These are phyloP conservation scores for Petrocephalus schoutedeni DNA, from an alignment of 2,797 vertebrate species.

Conservation along the genomic window DNA sequence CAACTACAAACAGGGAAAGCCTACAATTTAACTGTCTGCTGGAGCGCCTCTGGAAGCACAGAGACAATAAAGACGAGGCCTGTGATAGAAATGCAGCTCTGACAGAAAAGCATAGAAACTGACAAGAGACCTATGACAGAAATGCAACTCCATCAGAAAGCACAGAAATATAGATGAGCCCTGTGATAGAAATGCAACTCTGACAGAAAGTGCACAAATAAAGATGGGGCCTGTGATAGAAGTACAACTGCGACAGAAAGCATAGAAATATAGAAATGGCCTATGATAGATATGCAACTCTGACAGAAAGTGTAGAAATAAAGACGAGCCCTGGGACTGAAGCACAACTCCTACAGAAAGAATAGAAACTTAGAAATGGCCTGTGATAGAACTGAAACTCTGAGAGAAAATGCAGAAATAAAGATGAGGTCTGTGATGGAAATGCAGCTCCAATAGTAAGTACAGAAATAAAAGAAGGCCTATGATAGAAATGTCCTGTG, in stretches of 20 bases:
- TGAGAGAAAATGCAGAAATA: not conserved
- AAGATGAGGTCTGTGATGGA: not conserved
- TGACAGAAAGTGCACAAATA: not conserved
- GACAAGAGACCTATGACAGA: no score
- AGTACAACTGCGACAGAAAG: not conserved
- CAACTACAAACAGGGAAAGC: slow-evolving; percentile 25
- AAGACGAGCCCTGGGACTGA: not conserved
- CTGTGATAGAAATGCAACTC: not conserved
- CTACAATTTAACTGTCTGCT: slow-evolving; percentile 38
- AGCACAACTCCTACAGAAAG: slow-evolving; percentile 14
- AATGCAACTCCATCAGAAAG: no score
- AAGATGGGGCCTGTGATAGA: not conserved
- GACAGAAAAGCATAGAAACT: no score
- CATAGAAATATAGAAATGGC: not conserved
- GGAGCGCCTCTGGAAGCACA: slow-evolving; percentile 16
- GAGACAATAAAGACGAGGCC: not conserved
- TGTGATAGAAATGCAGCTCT: not conserved
- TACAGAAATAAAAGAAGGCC: not conserved
- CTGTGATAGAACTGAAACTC: not conserved
- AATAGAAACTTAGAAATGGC: slow-evolving; percentile 23
- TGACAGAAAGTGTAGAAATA: not conserved
- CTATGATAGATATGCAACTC: not conserved
- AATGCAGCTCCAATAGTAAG: not conserved
- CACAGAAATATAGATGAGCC: not conserved
- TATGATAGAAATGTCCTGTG: not conserved